These are phyloP conservation scores for Picathartes gymnocephalus DNA, from an alignment of 2,113 vertebrate genomes.

Conservation along the genomic window DNA sequence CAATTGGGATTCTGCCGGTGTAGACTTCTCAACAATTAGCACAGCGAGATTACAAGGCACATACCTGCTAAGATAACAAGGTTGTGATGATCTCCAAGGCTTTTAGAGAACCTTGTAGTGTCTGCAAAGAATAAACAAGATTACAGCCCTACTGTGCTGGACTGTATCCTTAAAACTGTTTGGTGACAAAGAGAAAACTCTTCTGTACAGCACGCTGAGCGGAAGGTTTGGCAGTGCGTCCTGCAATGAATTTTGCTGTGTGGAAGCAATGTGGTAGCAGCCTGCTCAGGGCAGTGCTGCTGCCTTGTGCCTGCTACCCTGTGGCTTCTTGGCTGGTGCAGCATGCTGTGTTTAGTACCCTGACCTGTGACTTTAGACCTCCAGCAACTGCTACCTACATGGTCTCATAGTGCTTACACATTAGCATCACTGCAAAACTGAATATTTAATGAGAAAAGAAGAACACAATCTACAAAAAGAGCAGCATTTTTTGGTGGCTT, in stretches of 20 bases:
- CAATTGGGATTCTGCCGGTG: constrained; percentile 83
- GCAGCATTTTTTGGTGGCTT: neutral
- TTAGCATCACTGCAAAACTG: neutral
- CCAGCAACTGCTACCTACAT: neutral
- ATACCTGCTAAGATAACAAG: constrained; percentile 74
- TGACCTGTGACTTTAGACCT: neutral
- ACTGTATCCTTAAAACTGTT: neutral
- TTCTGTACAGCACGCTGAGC: rapidly evolving
- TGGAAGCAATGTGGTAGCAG: neutral
- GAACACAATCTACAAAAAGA: neutral
- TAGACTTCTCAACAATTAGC: constrained; percentile 83
- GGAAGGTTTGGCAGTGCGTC: neutral
- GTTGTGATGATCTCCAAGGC: constrained; percentile 48
- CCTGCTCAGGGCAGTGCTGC: neutral
- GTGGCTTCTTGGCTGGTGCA: neutral
- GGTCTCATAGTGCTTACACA: neutral
- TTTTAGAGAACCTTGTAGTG: constrained; percentile 55
- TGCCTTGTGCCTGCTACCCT: neutral
- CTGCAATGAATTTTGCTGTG: neutral
- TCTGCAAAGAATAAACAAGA: constrained; percentile 49
- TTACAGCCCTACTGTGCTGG: neutral
- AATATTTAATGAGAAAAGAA: neutral
- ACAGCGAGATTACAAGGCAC: constrained; percentile 70
- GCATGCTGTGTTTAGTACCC: neutral
- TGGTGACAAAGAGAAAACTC: neutral